A percentile compares a stretch with the other conserved stretches of the same genome.
phyloP scores from a whole-genome alignment of 2,888 invertebrate genomes.

The Onthophagus sagittarius region DNA sequence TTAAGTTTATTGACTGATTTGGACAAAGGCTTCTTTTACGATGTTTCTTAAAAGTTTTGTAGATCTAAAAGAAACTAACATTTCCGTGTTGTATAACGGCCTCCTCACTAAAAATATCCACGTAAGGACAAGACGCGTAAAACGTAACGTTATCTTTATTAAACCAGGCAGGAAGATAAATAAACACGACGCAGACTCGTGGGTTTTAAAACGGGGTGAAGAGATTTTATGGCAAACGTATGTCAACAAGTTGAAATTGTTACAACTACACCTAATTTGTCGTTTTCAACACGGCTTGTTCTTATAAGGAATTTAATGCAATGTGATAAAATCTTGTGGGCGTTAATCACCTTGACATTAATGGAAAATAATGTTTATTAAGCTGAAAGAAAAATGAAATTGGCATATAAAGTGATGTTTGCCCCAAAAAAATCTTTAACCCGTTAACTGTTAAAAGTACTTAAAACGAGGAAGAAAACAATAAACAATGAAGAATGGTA shows the following conservation, averaged over 20 bases:
- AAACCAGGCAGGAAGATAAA: background rate
- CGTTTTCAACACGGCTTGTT: background rate
- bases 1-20: too few relatives aligned
- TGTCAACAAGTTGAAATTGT: background rate
- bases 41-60: too few relatives aligned
- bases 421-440: too few relatives aligned
- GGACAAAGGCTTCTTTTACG: too few relatives aligned
- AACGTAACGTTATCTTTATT: background rate
- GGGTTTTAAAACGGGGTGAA: background rate
- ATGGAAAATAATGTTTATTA: too few relatives aligned
- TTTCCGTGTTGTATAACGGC: background rate
- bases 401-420: too few relatives aligned
- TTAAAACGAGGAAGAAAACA: background rate
- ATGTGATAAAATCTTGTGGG: too few relatives aligned
- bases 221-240: background rate
- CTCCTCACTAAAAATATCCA: background rate
- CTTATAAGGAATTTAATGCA: background rate
- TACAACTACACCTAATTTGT: background rate
- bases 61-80: background rate
- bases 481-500: background rate
- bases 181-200: background rate
- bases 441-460: too few relatives aligned
- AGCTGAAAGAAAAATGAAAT: too few relatives aligned
- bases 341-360: background rate
- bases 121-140: background rate